phyloP scores from a whole-genome alignment of 1,140 invertebrate species.

The Brachionus manjavacas region DNA sequence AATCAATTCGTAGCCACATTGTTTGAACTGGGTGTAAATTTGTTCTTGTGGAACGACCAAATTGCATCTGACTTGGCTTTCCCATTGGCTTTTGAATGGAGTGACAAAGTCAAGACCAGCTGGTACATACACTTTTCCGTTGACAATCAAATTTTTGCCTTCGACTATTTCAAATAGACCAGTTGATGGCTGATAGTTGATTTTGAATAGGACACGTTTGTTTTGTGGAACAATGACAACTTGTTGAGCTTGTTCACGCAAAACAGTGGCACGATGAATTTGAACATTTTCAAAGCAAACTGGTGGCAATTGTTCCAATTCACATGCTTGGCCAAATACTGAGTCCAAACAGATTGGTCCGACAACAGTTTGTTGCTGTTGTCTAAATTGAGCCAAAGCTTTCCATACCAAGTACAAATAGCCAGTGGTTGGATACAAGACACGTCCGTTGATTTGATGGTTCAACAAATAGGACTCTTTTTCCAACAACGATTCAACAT shows the following conservation, averaged over 20 bases:
- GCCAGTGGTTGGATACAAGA: slow-evolving; percentile 89
- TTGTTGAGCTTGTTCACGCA: slow-evolving; percentile 57
- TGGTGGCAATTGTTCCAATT: slow-evolving; percentile 54
- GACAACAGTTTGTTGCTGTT: background rate
- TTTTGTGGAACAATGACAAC: background rate
- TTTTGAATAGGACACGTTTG: slow-evolving; percentile 15
- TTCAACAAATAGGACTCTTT: slow-evolving; percentile 66
- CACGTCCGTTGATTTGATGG: slow-evolving; percentile 87
- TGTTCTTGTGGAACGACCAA: slow-evolving; percentile 60
- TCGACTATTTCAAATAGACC: slow-evolving; percentile 21
- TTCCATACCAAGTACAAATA: slow-evolving; percentile 88
- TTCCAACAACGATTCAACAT: slow-evolving; percentile 33
- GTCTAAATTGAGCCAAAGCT: slow-evolving; percentile 73
- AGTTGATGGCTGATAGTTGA: slow-evolving; percentile 16
- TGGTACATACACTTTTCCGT: background rate
- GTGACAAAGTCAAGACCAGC: background rate
- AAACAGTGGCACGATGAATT: slow-evolving; percentile 83
- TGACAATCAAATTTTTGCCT: slow-evolving; percentile 31
- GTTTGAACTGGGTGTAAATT: slow-evolving; percentile 84
- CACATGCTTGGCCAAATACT: slow-evolving; percentile 1
- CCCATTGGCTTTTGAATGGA: slow-evolving; percentile 13
- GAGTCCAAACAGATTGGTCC: slow-evolving; percentile 14
- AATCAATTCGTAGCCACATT: slow-evolving; percentile 87
- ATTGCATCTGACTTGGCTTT: slow-evolving; percentile 12
- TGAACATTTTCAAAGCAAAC: slow-evolving; percentile 80